Evolutionary conservation across 2,797 vertebrate species (phyloP).

Genomic region (Coranthus polyacanthus): DNA sequence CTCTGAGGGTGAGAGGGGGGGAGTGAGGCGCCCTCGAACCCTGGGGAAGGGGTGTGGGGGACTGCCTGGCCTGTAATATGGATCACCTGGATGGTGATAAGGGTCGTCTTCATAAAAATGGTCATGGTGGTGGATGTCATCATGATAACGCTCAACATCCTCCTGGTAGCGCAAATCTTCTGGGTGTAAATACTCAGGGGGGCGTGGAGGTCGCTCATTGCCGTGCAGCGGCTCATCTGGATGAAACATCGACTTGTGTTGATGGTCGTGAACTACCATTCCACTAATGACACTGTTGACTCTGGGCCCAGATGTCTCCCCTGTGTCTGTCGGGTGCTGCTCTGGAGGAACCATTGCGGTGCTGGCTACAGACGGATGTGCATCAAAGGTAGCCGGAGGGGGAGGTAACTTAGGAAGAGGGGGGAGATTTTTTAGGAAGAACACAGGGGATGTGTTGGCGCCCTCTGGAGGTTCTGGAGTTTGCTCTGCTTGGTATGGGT

Average conservation of each 20-base stretch:
- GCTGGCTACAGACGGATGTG: not conserved
- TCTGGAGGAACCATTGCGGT: constrained; percentile 44
- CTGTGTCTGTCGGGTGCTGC: constrained; percentile 19
- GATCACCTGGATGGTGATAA: constrained; percentile 51
- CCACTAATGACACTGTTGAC: constrained; percentile 52
- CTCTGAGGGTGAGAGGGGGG: constrained; percentile 69
- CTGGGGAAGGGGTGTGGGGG: constrained; percentile 69
- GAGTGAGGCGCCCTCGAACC: constrained; percentile 74
- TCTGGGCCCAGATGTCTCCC: constrained; percentile 10
- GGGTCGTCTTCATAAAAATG: constrained; percentile 75
- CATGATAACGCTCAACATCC: constrained; percentile 56
- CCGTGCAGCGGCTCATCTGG: constrained; percentile 56
- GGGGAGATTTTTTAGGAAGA: constrained; percentile 72
- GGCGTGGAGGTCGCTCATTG: constrained; percentile 11
- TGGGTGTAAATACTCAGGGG: constrained; percentile 27
- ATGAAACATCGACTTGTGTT: constrained; percentile 74
- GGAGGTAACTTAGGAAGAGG: constrained; percentile 82
- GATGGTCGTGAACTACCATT: constrained; percentile 79
- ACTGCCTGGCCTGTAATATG: constrained; percentile 67
- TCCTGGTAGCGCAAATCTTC: constrained; percentile 63
- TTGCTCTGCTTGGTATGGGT: constrained; percentile 65
- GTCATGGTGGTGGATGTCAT: constrained; percentile 38
- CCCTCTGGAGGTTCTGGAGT: constrained; percentile 55
- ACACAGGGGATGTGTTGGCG: constrained; percentile 37
- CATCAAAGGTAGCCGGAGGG: constrained; percentile 64